Evolutionary conservation across 2,113 vertebrate genomes (phyloP).

Genomic region (Heterocephalus glaber): DNA sequence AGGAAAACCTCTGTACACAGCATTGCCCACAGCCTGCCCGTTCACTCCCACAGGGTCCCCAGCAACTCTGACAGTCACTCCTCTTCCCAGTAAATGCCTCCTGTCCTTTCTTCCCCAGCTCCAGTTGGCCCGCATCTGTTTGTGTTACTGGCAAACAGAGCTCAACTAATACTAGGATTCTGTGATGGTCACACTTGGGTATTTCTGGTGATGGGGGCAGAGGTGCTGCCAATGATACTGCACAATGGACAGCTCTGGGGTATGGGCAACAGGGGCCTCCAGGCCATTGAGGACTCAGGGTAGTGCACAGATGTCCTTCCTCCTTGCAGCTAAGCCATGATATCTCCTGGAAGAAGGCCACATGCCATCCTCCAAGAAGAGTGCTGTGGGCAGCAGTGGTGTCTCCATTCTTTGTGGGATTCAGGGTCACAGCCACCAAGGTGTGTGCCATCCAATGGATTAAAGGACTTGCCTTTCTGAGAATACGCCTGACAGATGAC

Average conservation of each 20-base stretch:
- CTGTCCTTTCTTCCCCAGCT: background rate
- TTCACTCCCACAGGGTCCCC: background rate
- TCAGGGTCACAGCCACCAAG: background rate
- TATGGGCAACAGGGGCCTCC: background rate
- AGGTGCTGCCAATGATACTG: background rate
- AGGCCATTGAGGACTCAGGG: accelerated
- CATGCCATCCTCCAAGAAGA: background rate
- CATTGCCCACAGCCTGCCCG: accelerated
- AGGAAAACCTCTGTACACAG: too few species aligned
- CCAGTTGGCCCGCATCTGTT: accelerated
- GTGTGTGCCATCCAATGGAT: background rate
- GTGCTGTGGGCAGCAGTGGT: accelerated
- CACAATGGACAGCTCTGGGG: background rate
- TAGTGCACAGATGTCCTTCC: background rate
- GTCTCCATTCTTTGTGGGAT: background rate
- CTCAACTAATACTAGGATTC: too few species aligned
- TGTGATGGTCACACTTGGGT: too few species aligned
- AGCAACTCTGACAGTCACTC: background rate
- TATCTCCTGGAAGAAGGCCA: background rate
- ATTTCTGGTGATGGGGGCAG: background rate
- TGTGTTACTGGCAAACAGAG: background rate
- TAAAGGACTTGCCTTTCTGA: background rate
- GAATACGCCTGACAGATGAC: background rate
- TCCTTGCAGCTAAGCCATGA: accelerated
- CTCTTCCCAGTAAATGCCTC: too few species aligned